Conservation (phyloP, 1,140 invertebrate species). For the Drosophila melanica region DNA sequence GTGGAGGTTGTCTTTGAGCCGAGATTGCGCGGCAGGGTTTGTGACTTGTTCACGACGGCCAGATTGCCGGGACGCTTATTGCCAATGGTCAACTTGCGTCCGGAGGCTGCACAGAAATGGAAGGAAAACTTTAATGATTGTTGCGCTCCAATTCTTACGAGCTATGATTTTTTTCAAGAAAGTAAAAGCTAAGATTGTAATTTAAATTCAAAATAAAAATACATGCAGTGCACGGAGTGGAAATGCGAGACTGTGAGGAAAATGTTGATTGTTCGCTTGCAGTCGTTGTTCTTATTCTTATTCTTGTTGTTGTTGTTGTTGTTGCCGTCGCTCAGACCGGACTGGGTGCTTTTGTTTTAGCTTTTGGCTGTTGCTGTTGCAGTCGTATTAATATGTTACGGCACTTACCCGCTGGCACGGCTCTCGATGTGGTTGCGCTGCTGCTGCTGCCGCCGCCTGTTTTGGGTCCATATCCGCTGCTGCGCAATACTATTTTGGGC, state of each 20-base stretch:
- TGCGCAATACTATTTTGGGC: constrained; percentile 41
- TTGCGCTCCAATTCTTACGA: not conserved
- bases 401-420: constrained; percentile 30
- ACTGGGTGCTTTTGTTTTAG: constrained; percentile 24
- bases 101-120: constrained; percentile 85
- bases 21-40: constrained; percentile 92
- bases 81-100: constrained; percentile 88
- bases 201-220: constrained; percentile 43
- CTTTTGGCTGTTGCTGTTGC: constrained; percentile 19
- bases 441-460: constrained; percentile 6
- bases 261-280: constrained; percentile 32
- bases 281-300: constrained; percentile 7
- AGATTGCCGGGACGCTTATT: constrained; percentile 87
- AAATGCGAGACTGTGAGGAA: constrained; percentile 37
- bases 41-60: constrained; percentile 89
- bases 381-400: constrained; percentile 12
- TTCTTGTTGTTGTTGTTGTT: constrained; percentile 20
- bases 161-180: constrained; percentile 42
- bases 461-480: constrained; percentile 67
- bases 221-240: constrained; percentile 29
- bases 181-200: constrained; percentile 11
- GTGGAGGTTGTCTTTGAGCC: constrained; percentile 87
- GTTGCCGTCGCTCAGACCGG: constrained; percentile 1
- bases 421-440: constrained; percentile 29
- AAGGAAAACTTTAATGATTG: not conserved